phyloP scores from a whole-genome alignment of 2,797 vertebrate species.

The Sebastes goodei region DNA sequence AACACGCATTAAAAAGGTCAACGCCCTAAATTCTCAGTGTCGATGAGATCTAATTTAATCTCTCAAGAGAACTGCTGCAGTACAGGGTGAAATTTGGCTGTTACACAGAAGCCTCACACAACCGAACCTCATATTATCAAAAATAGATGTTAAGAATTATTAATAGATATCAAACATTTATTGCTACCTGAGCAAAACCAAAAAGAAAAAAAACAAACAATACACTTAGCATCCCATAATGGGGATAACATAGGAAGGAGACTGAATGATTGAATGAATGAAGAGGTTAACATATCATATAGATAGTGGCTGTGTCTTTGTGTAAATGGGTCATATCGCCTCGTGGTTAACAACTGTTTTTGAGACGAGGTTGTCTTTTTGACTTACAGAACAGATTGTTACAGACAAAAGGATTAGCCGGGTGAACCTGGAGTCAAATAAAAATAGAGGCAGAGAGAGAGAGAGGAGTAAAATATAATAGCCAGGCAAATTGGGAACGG shows the following conservation, averaged over 20 bases:
- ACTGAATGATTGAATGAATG: background rate
- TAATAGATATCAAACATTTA: slow-evolving; percentile 33
- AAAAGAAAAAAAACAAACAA: slow-evolving; percentile 14
- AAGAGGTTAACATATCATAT: background rate
- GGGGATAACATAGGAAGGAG: background rate
- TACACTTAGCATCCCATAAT: background rate
- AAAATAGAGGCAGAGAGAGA: slow-evolving; percentile 9
- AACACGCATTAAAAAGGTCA: background rate
- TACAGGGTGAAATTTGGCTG: slow-evolving; percentile 5
- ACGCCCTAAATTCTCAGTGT: background rate
- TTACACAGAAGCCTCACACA: slow-evolving; percentile 9
- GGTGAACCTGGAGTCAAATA: slow-evolving; percentile 30
- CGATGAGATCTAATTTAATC: slow-evolving; percentile 20
- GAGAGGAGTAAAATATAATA: slow-evolving; percentile 17
- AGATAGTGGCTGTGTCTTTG: background rate
- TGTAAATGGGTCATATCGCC: background rate
- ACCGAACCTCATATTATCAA: slow-evolving; percentile 20
- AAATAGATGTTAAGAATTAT: slow-evolving; percentile 46
- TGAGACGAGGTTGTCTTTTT: slow-evolving; percentile 13
- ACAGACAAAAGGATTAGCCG: background rate
- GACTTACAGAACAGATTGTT: slow-evolving; percentile 7
- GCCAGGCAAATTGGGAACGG: slow-evolving; percentile 2
- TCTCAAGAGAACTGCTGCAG: slow-evolving; percentile 1
- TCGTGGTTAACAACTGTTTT: background rate
- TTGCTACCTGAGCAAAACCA: slow-evolving; percentile 6